These are phyloP conservation scores for Proterorhinus semilunaris DNA, from an alignment of 2,113 vertebrate genomes.

Conservation along the genomic window DNA sequence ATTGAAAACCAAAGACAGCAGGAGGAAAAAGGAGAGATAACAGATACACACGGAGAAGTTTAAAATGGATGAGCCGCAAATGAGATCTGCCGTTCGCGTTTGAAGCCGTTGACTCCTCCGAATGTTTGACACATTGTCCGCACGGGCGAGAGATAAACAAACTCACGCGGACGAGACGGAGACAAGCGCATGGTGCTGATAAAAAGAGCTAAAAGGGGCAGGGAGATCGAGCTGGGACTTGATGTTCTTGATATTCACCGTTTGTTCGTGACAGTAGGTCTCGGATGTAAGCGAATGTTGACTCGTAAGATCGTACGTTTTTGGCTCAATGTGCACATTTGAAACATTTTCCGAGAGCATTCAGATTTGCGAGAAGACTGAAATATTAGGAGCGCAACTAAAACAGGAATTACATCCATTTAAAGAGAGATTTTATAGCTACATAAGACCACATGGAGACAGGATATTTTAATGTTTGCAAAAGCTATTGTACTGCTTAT, in stretches of 20 bases:
- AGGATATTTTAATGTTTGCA: too few species aligned
- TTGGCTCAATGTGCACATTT: too few species aligned
- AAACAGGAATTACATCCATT: too few species aligned
- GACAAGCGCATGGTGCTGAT: slow-evolving; percentile 6
- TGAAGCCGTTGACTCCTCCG: not conserved
- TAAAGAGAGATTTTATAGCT: too few species aligned
- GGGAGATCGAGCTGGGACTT: not conserved
- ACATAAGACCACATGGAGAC: too few species aligned
- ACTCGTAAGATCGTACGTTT: too few species aligned
- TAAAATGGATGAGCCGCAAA: not conserved
- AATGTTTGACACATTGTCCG: not conserved
- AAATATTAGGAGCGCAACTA: too few species aligned
- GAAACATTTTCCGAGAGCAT: too few species aligned
- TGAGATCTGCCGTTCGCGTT: not conserved
- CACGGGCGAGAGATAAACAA: slow-evolving; percentile 17
- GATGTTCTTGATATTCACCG: not conserved
- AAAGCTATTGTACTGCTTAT: too few species aligned
- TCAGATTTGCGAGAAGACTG: too few species aligned
- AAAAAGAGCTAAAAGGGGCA: not conserved
- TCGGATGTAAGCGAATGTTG: too few species aligned
- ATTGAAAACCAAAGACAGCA: slow-evolving; percentile 10
- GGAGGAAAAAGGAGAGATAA: not conserved
- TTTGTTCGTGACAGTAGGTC: not conserved
- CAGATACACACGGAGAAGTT: slow-evolving; percentile 18
- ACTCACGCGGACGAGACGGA: too few species aligned